Conservation (phyloP, 2,888 invertebrate species). For the Periphyllus acericola region DNA sequence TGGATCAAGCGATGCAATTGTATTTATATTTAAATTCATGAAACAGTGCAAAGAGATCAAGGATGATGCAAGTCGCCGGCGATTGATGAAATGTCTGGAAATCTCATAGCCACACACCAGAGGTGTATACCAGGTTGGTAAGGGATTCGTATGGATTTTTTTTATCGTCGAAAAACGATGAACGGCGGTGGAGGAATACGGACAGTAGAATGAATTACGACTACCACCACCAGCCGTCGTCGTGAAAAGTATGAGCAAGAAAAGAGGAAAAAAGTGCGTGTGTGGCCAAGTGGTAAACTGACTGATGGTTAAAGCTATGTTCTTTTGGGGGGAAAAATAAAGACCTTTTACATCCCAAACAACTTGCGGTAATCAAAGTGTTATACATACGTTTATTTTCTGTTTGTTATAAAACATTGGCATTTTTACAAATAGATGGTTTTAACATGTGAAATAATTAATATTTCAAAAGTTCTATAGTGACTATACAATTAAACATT, state of each 20-base stretch:
- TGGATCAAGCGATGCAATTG: not conserved
- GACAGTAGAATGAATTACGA: conserved; percentile 48
- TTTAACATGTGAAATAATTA: too few relatives aligned
- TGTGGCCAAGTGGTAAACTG: conserved; percentile 25
- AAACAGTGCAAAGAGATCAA: not conserved
- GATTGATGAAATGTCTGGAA: conserved; percentile 17
- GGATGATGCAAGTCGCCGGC: not conserved
- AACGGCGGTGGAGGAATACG: not conserved
- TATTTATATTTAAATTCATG: not conserved
- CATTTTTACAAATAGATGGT: too few relatives aligned
- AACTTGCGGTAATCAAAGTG: not conserved
- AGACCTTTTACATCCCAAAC: conserved; percentile 8
- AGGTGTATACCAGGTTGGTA: not conserved
- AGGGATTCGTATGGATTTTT: conserved; percentile 48
- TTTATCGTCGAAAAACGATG: conserved; percentile 4
- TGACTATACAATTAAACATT: too few relatives aligned
- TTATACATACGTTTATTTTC: not conserved
- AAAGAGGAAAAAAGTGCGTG: not conserved
- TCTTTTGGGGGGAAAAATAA: not conserved
- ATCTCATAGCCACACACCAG: not conserved
- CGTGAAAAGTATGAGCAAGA: not conserved
- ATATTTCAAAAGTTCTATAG: too few relatives aligned
- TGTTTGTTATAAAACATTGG: too few relatives aligned
- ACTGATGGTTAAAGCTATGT: conserved; percentile 21
- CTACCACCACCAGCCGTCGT: not conserved